Conservation (phyloP, 1,140 invertebrate species). For the Drosophila watanabei region DNA sequence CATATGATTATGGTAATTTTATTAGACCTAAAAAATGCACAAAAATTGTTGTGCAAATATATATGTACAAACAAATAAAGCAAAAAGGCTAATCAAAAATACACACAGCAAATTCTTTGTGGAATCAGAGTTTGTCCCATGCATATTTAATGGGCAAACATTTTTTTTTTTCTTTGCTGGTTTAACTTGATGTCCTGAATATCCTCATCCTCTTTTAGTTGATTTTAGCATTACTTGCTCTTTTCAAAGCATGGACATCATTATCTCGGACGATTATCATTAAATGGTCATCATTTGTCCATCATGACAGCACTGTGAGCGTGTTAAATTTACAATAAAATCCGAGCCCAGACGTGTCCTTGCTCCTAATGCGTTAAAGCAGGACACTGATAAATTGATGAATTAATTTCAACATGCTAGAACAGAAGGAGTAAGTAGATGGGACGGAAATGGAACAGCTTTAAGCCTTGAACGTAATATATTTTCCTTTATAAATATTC, state of each 20-base stretch:
- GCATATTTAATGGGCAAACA: conserved; percentile 27
- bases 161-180: conserved; percentile 21
- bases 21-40: conserved; percentile 4
- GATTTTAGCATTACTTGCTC: conserved; percentile 5
- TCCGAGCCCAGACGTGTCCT: conserved; percentile 8
- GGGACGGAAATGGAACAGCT: neutral
- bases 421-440: neutral
- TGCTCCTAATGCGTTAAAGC: conserved; percentile 2
- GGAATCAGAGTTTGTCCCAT: conserved; percentile 11
- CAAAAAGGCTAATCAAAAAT: conserved; percentile 13
- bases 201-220: conserved; percentile 2
- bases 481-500: conserved; percentile 37
- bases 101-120: neutral
- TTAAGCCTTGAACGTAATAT: conserved; percentile 8
- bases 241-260: conserved; percentile 15
- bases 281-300: conserved; percentile 55
- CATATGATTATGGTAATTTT: conserved; percentile 14
- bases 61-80: conserved; percentile 1
- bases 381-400: conserved; percentile 59
- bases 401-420: conserved; percentile 5
- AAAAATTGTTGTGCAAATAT: conserved; percentile 3
- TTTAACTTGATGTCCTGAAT: conserved; percentile 10
- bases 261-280: conserved; percentile 65
- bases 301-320: conserved; percentile 53
- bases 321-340: conserved; percentile 42